These are phyloP conservation scores for Cephus sareptanus DNA, from an alignment of 2,888 invertebrate species.

Conservation along the genomic window DNA sequence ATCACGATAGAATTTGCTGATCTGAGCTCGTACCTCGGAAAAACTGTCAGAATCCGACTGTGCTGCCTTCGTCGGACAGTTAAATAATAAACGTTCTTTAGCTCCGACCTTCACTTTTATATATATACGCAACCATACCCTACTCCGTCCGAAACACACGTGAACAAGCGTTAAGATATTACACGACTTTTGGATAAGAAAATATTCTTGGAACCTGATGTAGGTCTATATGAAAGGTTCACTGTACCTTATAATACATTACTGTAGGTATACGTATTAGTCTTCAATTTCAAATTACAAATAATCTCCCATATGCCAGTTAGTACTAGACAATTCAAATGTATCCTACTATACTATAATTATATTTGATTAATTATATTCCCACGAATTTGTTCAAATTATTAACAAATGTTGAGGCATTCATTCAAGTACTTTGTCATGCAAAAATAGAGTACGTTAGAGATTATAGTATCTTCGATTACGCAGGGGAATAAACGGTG, in stretches of 20 bases:
- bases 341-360: background rate
- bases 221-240: background rate
- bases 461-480: background rate
- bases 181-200: background rate
- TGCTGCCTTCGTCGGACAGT: background rate
- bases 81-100: background rate
- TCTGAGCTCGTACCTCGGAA: background rate
- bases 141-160: background rate
- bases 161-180: background rate
- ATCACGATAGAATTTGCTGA: background rate
- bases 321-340: background rate
- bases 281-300: background rate
- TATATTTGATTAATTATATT: too few relatives aligned
- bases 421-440: background rate
- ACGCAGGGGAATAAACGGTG: background rate
- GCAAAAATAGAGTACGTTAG: background rate
- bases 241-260: background rate
- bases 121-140: background rate
- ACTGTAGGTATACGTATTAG: background rate
- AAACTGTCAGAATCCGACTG: background rate
- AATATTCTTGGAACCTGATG: background rate
- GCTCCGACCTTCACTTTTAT: background rate
- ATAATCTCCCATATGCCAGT: background rate
- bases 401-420: background rate
- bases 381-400: background rate